Base-by-base conservation (phyloP, 2,888 invertebrate genomes). In the Parnassius apollo region DNA sequence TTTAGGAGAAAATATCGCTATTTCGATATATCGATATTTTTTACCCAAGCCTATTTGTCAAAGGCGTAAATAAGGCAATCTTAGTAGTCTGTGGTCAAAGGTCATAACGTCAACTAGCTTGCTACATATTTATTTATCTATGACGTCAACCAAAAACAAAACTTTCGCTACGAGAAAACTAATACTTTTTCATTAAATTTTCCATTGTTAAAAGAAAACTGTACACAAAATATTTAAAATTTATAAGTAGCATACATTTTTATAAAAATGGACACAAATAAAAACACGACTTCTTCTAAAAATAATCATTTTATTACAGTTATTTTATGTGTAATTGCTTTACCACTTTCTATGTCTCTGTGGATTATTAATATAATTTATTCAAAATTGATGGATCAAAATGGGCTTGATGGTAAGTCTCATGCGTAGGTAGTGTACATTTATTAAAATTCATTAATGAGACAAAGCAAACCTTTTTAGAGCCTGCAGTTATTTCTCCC, bases 271-370 rank as follows among this genome's bases (percentile, higher is more conserved):
- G 50, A 57, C 61, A 58, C 57, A 48, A 66, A 44, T 59, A 66
- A 48, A 61, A 70, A 54, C 56, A 75, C 69, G 56, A 71, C 68
- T 64, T 67, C 68, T 51, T 60, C 83, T 25, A 74, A 83, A 67
- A 80, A 88, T 68, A 78, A 85, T 61, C 87, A 90, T 67, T 77
- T 93, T 68, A 75, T 94, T 73, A 94, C 94, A 63, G 90, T 96
- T 50, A 74, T 95, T 2, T 80, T 95, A 45, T 94, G 94, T 74
- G 93, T 95, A 4, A 84, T 95, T 65, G 93, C 95, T 2, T 94
- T 96, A 75, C 96, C 96, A 9, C 72, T 96, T n/a, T 95, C 96
- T 0, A 94, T 96, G 90, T 93, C 95, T 35, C 93, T 96, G 88
- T 96, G 96, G 96, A 92, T 94, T 68, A 92, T 94, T 25, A 96